Conservation (phyloP, 2,888 invertebrate species). For the Eustalomyia histrio region DNA sequence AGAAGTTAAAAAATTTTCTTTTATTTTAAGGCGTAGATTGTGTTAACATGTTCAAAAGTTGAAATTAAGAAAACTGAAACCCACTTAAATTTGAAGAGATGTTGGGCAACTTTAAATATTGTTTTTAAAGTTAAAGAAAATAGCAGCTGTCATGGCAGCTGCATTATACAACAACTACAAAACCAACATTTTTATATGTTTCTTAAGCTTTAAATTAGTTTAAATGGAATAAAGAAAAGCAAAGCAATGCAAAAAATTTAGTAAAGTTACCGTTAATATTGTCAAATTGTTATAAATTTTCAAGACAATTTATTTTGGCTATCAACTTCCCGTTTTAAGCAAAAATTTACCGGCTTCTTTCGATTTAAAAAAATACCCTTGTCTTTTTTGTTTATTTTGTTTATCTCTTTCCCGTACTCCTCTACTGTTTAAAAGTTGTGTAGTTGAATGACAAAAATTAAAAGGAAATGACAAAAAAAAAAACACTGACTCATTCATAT, state of each 20-base stretch:
- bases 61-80: slow-evolving; percentile 33
- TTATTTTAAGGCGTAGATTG: slow-evolving; percentile 54
- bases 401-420: background rate
- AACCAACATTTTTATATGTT: background rate
- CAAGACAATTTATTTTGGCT: background rate
- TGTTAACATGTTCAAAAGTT: slow-evolving; percentile 54
- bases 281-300: background rate
- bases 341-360: background rate
- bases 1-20: slow-evolving; percentile 37
- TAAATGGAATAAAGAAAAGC: background rate
- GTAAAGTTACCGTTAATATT: background rate
- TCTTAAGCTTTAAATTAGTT: background rate
- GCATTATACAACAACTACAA: slow-evolving; percentile 22
- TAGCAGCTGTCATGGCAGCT: slow-evolving; percentile 52
- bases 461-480: slow-evolving; percentile 22
- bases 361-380: background rate
- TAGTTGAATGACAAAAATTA: slow-evolving; percentile 35
- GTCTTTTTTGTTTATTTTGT: background rate
- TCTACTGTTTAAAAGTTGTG: background rate
- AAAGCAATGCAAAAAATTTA: background rate
- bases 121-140: background rate
- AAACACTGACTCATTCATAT: slow-evolving; percentile 60
- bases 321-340: background rate
- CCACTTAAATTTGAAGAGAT: slow-evolving; percentile 57
- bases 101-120: slow-evolving; percentile 34